Conservation (phyloP, 2,888 invertebrate genomes). For the Listrodromus nycthemerus region DNA sequence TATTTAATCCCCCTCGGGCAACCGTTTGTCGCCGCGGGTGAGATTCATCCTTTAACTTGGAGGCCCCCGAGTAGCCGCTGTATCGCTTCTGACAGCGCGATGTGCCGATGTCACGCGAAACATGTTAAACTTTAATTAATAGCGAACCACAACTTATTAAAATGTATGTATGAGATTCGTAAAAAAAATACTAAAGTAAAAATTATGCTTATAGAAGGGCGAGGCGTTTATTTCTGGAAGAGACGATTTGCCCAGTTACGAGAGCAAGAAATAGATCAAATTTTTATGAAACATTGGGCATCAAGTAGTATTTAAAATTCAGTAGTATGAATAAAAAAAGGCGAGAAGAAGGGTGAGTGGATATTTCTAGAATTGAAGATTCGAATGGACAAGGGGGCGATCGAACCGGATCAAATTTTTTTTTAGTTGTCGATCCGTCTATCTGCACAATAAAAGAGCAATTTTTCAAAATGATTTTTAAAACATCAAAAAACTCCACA, state of each 20-base stretch:
- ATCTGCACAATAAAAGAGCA: neutral
- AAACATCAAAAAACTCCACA: neutral
- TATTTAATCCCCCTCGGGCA: slow-evolving; percentile 59
- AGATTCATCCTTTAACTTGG: slow-evolving; percentile 50
- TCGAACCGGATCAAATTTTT: too few relatives aligned
- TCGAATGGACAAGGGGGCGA: too few relatives aligned
- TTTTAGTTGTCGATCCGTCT: too few relatives aligned
- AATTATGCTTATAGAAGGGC: neutral
- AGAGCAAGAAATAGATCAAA: neutral
- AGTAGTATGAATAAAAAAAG: too few relatives aligned
- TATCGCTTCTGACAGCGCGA: slow-evolving; percentile 45
- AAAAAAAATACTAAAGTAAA: neutral
- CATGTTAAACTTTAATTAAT: slow-evolving; percentile 42
- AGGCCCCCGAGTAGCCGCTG: slow-evolving; percentile 9
- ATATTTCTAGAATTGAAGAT: too few relatives aligned
- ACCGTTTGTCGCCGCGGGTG: slow-evolving; percentile 65
- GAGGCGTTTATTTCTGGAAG: neutral
- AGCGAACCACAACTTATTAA: slow-evolving; percentile 2
- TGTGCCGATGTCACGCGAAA: slow-evolving; percentile 58
- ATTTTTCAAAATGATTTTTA: neutral
- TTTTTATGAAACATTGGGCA: neutral
- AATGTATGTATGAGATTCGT: neutral
- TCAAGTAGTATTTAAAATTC: neutral
- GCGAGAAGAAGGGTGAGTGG: too few relatives aligned
- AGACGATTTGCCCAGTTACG: too few relatives aligned